A percentile compares a stretch with the other conserved stretches of the same genome.
These are phyloP conservation scores for Vultur gryphus DNA, from an alignment of 2,797 vertebrate genomes.

Conservation along the genomic window DNA sequence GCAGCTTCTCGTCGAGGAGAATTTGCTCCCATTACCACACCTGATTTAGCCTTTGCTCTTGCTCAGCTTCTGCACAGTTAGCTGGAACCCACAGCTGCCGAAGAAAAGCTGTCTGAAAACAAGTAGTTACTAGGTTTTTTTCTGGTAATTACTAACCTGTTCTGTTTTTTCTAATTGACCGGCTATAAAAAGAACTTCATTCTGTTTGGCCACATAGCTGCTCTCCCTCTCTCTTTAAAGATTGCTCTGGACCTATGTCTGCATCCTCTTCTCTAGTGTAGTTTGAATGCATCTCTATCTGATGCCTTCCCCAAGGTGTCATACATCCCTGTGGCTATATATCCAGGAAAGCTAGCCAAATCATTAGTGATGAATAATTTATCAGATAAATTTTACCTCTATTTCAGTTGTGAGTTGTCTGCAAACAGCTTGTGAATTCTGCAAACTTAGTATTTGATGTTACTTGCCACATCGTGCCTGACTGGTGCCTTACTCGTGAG, in stretches of 20 bases:
- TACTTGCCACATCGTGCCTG: background rate
- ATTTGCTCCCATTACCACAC: constrained; percentile 30
- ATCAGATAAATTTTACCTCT: constrained; percentile 58
- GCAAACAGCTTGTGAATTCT: constrained; percentile 1
- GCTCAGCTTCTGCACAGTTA: background rate
- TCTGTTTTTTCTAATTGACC: background rate
- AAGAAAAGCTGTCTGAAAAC: constrained; percentile 1
- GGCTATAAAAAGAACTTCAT: background rate
- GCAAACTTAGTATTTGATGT: background rate
- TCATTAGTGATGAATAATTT: constrained; percentile 63
- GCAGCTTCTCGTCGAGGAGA: background rate
- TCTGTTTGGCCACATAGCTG: background rate
- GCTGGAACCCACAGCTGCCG: background rate
- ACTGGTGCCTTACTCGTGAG: background rate
- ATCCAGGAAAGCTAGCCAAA: constrained; percentile 58
- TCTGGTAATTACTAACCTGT: background rate
- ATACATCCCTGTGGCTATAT: constrained; percentile 61
- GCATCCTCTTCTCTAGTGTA: constrained; percentile 7
- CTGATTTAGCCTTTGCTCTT: constrained; percentile 41
- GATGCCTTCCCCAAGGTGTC: constrained; percentile 51
- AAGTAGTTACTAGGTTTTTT: background rate
- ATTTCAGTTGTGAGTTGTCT: constrained; percentile 29
- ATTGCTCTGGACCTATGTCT: background rate
- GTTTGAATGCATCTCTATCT: constrained; percentile 41
- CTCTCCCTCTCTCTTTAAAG: background rate